A percentile compares a stretch with the other conserved stretches of the same genome.
Evolutionary conservation across 2,113 vertebrate genomes (phyloP).

Genomic region (Pelmatolapia mariae): DNA sequence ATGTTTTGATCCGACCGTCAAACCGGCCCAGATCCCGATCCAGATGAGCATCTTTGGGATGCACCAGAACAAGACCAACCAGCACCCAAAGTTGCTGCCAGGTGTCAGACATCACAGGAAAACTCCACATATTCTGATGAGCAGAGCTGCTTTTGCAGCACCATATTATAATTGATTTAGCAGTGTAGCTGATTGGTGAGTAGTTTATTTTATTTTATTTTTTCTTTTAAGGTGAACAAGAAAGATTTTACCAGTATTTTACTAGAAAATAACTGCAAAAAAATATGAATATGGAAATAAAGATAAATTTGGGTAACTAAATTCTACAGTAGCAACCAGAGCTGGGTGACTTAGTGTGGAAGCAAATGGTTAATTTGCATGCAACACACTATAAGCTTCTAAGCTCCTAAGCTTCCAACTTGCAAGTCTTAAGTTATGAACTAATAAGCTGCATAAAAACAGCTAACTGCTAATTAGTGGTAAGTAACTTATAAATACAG

Average conservation of each 20-base stretch:
- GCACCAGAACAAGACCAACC: background rate
- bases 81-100: background rate
- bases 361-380: background rate
- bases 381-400: background rate
- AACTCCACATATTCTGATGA: background rate
- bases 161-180: background rate
- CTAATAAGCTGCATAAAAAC: background rate
- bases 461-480: background rate
- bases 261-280: background rate
- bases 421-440: background rate
- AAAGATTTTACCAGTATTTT: background rate
- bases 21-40: background rate
- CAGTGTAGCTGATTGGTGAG: background rate
- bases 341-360: background rate
- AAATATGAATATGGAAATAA: background rate
- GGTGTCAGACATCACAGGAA: background rate
- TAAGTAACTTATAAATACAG: background rate
- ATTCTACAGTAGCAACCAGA: background rate
- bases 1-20: background rate
- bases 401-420: background rate
- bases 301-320: background rate
- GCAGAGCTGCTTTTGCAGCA: background rate
- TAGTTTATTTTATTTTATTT: background rate
- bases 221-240: background rate
- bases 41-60: background rate